Conservation (phyloP, 1,140 invertebrate genomes). For the Mya arenaria region DNA sequence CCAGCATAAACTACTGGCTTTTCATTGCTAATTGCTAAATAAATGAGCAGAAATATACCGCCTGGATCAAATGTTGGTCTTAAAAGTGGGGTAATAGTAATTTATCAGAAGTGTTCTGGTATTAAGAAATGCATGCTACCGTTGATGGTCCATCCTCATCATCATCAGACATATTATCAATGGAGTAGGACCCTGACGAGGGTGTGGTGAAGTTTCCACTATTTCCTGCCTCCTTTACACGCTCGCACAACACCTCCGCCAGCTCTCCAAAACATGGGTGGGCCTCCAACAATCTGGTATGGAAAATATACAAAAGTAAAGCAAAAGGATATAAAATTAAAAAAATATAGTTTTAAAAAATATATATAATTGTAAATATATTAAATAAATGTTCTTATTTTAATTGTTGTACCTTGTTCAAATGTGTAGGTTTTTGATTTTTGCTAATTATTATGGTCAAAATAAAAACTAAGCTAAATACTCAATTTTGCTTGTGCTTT, state of each 20-base stretch:
- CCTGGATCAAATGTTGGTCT: no score
- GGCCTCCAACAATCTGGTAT: slow-evolving; percentile 74
- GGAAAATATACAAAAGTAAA: slow-evolving; percentile 15
- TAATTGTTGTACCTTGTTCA: background rate
- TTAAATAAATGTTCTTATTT: background rate
- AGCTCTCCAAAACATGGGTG: slow-evolving; percentile 77
- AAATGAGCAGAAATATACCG: no score
- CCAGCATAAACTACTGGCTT: no score
- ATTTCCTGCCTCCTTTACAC: slow-evolving; percentile 67
- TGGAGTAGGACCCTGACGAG: slow-evolving; percentile 68
- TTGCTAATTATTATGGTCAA: background rate
- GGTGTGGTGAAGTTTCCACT: slow-evolving; percentile 17
- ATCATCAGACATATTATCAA: slow-evolving; percentile 81
- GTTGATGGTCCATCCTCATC: slow-evolving; percentile 70
- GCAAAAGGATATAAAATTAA: background rate
- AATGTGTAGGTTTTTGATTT: background rate
- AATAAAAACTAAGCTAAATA: background rate
- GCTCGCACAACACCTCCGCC: slow-evolving; percentile 68
- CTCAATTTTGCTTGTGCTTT: no score
- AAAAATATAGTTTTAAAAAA: background rate
- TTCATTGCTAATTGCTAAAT: no score
- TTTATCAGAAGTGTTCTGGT: no score
- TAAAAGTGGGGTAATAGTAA: no score
- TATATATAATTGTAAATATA: background rate
- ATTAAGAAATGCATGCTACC: no score